Evolutionary conservation across 2,113 vertebrate species (phyloP).

Genomic region (Gnathochromis pfefferi): DNA sequence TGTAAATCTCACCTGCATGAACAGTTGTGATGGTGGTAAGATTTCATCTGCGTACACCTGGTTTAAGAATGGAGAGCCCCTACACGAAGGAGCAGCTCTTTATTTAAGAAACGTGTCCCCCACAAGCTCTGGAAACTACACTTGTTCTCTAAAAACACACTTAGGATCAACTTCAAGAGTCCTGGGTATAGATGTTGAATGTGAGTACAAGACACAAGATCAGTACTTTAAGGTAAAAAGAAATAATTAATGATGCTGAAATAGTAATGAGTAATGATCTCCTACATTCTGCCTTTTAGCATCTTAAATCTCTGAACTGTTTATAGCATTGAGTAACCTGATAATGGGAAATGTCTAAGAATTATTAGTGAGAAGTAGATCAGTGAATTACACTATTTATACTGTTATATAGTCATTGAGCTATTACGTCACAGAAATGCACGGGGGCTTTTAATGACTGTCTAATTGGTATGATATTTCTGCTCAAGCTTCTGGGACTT

Average conservation of each 20-base stretch:
- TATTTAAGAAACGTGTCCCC: not conserved
- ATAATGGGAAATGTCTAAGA: not conserved
- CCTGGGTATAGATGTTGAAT: slow-evolving; percentile 13
- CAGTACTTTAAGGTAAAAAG: not conserved
- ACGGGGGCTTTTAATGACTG: not conserved
- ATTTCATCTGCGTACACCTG: not conserved
- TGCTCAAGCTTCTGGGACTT: too few species aligned
- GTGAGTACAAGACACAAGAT: not conserved
- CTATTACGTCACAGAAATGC: not conserved
- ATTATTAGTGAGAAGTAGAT: not conserved
- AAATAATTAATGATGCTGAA: not conserved
- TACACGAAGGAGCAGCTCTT: not conserved
- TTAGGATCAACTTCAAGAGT: not conserved
- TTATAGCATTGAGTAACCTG: not conserved
- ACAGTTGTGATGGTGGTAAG: not conserved
- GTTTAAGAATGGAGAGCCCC: slow-evolving; percentile 6
- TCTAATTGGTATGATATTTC: not conserved
- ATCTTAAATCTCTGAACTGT: not conserved
- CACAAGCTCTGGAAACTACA: slow-evolving; percentile 35
- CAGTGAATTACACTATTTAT: not conserved
- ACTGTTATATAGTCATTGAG: not conserved
- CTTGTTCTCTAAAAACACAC: slow-evolving; percentile 15
- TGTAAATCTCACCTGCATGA: slow-evolving; percentile 13
- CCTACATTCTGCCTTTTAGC: not conserved
- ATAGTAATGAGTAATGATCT: not conserved